phyloP scores from a whole-genome alignment of 1,140 invertebrate species.

The Papilio aristodemus region DNA sequence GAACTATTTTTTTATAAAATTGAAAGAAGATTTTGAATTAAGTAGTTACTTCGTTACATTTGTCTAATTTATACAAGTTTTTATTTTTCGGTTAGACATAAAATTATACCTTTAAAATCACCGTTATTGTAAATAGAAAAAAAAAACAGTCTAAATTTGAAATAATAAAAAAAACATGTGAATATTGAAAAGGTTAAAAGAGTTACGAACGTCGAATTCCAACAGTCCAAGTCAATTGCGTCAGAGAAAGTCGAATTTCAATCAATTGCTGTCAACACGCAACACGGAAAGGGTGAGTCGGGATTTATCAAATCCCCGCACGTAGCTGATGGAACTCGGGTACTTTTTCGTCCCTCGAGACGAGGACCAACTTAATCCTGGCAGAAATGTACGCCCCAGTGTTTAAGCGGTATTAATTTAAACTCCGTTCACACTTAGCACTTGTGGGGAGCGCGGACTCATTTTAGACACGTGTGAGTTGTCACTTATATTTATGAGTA shows the following conservation, averaged over 20 bases:
- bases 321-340: constrained; percentile 65
- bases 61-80: too few species aligned
- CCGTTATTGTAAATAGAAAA: too few species aligned
- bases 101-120: too few species aligned
- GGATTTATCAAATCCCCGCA: constrained; percentile 70
- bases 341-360: constrained; percentile 66
- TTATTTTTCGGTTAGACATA: too few species aligned
- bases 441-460: constrained; percentile 29
- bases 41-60: too few species aligned
- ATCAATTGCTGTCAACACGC: constrained; percentile 76
- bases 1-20: too few species aligned
- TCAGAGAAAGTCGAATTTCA: constrained; percentile 63
- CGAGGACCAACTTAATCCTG: constrained; percentile 55
- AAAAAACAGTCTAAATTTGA: too few species aligned
- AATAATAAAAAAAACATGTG: too few species aligned
- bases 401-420: constrained; percentile 71
- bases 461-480: constrained; percentile 2
- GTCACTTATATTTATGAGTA: not conserved
- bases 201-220: constrained; percentile 16
- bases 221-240: constrained; percentile 50
- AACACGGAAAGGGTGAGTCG: constrained; percentile 69
- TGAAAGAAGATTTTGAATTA: too few species aligned
- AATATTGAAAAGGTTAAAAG: constrained; percentile 12
- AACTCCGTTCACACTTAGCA: constrained; percentile 70
- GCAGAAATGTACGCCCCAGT: constrained; percentile 60